Base-by-base conservation (phyloP, 2,113 vertebrate species). In the Physeter macrocephalus region DNA sequence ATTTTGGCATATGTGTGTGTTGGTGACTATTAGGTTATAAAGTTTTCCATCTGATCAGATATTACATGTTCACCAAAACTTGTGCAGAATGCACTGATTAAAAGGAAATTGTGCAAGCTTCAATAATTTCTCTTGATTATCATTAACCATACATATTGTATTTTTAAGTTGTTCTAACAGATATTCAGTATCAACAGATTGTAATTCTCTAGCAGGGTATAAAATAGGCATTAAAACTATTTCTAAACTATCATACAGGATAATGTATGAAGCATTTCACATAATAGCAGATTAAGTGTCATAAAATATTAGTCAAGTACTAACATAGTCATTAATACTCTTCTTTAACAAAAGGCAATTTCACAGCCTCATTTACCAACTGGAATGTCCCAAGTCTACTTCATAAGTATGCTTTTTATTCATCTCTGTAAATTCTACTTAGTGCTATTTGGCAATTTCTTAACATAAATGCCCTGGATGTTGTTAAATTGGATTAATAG, bases 321-420 rank as follows among this genome's bases (percentile, higher is more conserved):
- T 96, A 97, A 88, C 91, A 97, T 41, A 97, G 88, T 81, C 94
- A 98, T 98, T 98, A 98, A 98, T 98, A 98, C 17, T 98, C 90
- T 97, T 98, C 93, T 98, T 98, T 98, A 98, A 98, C 95, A 98
- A 95, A 98, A 98, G 97, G 94, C 95, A 98, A 97, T 98, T 98
- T 98, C 98, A 97, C 95, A 98, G 94, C 88, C 95, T 98, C 98
- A 98, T 98, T 98, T 98, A 97, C 98, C 97, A 98, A 98, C 97
- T 98, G 88, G 98, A 98, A 97, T 97, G 98, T 98, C 88, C 96
- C 96, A 98, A 98, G 80, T 97, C 97, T 97, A 96, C 92, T 97
- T 98, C 86, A 94, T 98, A 98, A 99, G 97, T 98, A 97, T 97
- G 93, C 94, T 97, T 99, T 98, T 98, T 98, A 98, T 98, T 98